Evolutionary conservation across 2,797 vertebrate species (phyloP), one percentile per base, ranked within the genome.

Genomic region (Gymnocypris eckloni): DNA sequence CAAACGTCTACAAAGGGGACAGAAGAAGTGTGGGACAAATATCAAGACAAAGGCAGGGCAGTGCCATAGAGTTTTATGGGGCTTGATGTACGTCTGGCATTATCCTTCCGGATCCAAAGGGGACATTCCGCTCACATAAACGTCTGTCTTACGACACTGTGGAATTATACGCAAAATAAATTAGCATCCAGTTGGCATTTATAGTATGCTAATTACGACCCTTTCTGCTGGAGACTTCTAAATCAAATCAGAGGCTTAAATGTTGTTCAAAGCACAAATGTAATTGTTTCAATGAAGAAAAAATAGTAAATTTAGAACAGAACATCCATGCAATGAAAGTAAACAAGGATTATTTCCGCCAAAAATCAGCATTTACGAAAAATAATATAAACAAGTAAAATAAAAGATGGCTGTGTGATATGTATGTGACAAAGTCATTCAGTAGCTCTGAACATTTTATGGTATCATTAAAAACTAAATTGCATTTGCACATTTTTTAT

Each of bases 11-110:
- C 77, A 89, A 86, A 92, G 87, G 86, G 83, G 88, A 91, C 90
- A 90, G 89, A 92, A 89, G 89, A 92, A 91, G 92, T 92, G 86
- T 64, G 82, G 86, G 92, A 92, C 93, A 95, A 96, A 94, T 92
- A 95, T 94, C 18, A 41, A 93, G 91, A 95, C 93, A 95, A 96
- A 95, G 92, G 78, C 90, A 77, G 89, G 90, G 87, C 77, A 91
- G 87, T 91, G 90, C 88, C 56, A 61, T 80, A 89, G 81, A 88
- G 89, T 89, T 95, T 95, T 95, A 94, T 93, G 90, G 90, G 81
- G 90, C 88, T 86, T 91, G 90, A 83, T 67, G 69, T 88, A 83
- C 86, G 88, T 88, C 90, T 80, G 72, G 10, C 84, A 88, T 88
- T 83, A 77, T 92, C 93, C 90, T 78, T 45, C 6, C 86, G 86